Evolutionary conservation across 2,797 vertebrate genomes (phyloP), one percentile per base, ranked within the genome.

Genomic region (Anolis apletophallus): DNA sequence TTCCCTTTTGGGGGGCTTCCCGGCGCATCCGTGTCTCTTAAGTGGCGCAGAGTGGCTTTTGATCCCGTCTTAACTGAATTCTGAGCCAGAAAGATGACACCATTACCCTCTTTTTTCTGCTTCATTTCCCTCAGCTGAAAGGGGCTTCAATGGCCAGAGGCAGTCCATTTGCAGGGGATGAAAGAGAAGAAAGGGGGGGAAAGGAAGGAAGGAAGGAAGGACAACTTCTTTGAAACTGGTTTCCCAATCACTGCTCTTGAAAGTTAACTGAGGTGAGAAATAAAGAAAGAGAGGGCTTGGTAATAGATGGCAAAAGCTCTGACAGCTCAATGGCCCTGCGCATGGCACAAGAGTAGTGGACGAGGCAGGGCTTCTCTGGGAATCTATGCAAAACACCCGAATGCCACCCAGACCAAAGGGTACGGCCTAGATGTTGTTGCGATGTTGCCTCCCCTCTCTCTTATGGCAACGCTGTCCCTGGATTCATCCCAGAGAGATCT

Each of bases 41-140:
- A 34, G 8, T 40, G 71, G 19, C 71, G 7, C 21, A 46, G 71
- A 40, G 36, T 11, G 19, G 40, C 21, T 21, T 34, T 46, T 21
- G 16, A 36, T 36, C 69, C 3, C 1, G 19, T 50, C 72, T 29
- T 46, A 64, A 26, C 40, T 29, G 0, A 29, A n/a, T 36, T 67
- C 36, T 54, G 87, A 36, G 40, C 67, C 40, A 61, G 71, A 19
- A 82, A 69, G 79, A 67, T 19, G 40, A 55, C 1, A 3, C 4
- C 54, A 14, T 17, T 78, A 57, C 34, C 23, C 80, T 64, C 55
- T 14, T 81, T 73, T 84, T 73, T 84, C 50, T 59, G 74, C 36
- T 61, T 90, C 85, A 40, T 91, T 91, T 82, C 36, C 91, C 85
- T 90, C 54, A 9, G 46, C 75, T 80, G 73, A 90, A 92, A 90